Conservation (phyloP, 2,113 vertebrate species). For the Ophthalmolycus amberensis region DNA sequence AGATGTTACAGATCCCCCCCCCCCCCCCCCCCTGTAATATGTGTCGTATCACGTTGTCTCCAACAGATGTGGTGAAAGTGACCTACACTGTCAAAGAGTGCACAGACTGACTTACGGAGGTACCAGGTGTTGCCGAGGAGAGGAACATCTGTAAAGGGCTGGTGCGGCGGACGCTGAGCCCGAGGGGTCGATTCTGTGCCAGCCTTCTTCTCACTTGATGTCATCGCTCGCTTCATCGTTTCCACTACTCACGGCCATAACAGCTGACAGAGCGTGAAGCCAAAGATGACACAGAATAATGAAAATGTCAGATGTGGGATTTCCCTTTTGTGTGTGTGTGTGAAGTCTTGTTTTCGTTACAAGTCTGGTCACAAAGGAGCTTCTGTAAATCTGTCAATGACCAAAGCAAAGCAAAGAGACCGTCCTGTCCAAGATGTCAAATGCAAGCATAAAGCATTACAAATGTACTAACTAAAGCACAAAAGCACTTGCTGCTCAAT, state of each 20-base stretch:
- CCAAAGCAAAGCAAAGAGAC: background rate
- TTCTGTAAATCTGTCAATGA: conserved; percentile 2
- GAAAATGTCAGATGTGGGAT: background rate
- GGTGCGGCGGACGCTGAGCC: conserved; percentile 3
- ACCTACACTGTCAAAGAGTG: background rate
- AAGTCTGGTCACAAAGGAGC: conserved; percentile 21
- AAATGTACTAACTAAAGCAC: background rate
- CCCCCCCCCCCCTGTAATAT: too few relatives aligned
- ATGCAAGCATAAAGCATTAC: background rate
- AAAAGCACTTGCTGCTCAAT: background rate
- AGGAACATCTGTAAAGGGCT: conserved; percentile 45
- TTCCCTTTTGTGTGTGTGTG: background rate
- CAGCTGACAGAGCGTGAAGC: conserved; percentile 53
- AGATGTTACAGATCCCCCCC: background rate
- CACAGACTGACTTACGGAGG: background rate
- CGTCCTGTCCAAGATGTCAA: background rate
- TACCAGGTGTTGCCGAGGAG: conserved; percentile 60
- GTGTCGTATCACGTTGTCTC: background rate
- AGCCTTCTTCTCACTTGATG: conserved; percentile 41
- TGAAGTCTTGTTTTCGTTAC: conserved; percentile 9
- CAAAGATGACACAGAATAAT: conserved; percentile 15
- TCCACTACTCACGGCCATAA: conserved; percentile 31
- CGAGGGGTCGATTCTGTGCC: conserved; percentile 21
- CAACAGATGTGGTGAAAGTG: conserved; percentile 16
- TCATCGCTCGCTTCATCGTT: conserved; percentile 48